Evolutionary conservation across 2,113 vertebrate genomes (phyloP).

Genomic region (Panthera leo): DNA sequence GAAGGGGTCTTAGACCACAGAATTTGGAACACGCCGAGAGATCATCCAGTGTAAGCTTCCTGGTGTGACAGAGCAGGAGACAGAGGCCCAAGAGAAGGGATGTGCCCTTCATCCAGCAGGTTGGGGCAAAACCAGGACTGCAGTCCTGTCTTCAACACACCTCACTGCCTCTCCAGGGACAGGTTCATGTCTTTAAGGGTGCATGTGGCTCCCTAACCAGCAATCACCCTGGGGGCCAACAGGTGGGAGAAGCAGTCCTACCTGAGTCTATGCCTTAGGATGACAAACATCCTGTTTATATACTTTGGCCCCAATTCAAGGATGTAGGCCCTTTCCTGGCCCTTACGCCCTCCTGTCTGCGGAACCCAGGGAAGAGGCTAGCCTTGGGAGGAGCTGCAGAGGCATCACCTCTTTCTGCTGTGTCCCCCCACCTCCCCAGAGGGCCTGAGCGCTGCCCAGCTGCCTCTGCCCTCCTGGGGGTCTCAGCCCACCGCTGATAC

Average conservation of each 20-base stretch:
- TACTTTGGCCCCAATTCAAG: not conserved
- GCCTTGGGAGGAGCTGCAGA: constrained; percentile 42
- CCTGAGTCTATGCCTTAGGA: constrained; percentile 56
- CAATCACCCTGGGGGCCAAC: constrained; percentile 48
- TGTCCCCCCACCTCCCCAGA: constrained; percentile 21
- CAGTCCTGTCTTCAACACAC: not conserved
- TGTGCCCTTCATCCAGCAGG: not conserved
- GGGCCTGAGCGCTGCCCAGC: not conserved
- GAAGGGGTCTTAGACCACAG: not conserved
- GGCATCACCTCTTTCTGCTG: constrained; percentile 68
- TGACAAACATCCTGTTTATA: not conserved
- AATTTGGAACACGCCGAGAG: not conserved
- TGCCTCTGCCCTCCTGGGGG: constrained; percentile 23
- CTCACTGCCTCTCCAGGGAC: constrained; percentile 45
- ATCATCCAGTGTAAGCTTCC: not conserved
- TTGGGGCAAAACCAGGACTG: not conserved
- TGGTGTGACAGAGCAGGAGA: not conserved
- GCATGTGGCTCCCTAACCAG: constrained; percentile 67
- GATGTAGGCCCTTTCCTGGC: not conserved
- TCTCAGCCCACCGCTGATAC: constrained; percentile 70
- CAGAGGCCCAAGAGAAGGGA: not conserved
- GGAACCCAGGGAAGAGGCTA: not conserved
- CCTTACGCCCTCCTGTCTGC: not conserved
- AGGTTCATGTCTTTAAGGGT: constrained; percentile 31
- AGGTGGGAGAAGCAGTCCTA: constrained; percentile 11